A percentile compares a stretch with the other conserved stretches of the same genome.
Evolutionary conservation across 2,888 invertebrate species (phyloP).

Genomic region (Tholera decimalis): DNA sequence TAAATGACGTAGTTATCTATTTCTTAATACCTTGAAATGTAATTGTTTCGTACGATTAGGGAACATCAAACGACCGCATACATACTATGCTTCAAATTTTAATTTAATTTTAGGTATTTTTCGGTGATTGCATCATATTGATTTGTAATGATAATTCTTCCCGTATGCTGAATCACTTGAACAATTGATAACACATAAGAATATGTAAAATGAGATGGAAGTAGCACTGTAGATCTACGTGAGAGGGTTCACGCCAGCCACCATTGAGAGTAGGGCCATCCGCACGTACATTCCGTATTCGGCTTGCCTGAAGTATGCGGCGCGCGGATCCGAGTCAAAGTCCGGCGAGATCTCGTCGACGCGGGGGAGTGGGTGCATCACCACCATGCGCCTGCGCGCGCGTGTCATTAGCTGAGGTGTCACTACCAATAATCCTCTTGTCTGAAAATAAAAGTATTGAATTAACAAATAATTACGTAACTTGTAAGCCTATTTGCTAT

Average conservation of each 20-base stretch:
- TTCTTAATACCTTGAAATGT: constrained; percentile 12
- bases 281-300: constrained; percentile 99
- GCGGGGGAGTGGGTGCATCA: constrained; percentile 99
- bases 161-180: constrained; percentile 16
- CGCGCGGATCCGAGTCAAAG: constrained; percentile 98
- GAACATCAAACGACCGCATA: constrained; percentile 38
- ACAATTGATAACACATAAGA: constrained; percentile 16
- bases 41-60: constrained; percentile 30
- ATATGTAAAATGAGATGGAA: constrained; percentile 3
- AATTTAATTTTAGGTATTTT: constrained; percentile 27
- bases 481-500: too few species aligned
- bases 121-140: constrained; percentile 33
- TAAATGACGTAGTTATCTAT: constrained; percentile 10
- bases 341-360: constrained; percentile 98
- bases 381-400: constrained; percentile 98
- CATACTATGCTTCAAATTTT: constrained; percentile 29
- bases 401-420: constrained; percentile 99
- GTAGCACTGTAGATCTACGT: constrained; percentile 60
- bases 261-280: constrained; percentile 98
- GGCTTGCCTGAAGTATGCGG: constrained; percentile 99
- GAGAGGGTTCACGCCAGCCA: constrained; percentile 93
- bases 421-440: constrained; percentile 96
- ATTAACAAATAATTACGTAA: too few species aligned
- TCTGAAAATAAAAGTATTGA: too few species aligned
- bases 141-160: constrained; percentile 40